A percentile compares a stretch with the other conserved stretches of the same genome.
These are phyloP conservation scores for Leuciscus idus DNA, from an alignment of 2,113 vertebrate species.

Conservation along the genomic window DNA sequence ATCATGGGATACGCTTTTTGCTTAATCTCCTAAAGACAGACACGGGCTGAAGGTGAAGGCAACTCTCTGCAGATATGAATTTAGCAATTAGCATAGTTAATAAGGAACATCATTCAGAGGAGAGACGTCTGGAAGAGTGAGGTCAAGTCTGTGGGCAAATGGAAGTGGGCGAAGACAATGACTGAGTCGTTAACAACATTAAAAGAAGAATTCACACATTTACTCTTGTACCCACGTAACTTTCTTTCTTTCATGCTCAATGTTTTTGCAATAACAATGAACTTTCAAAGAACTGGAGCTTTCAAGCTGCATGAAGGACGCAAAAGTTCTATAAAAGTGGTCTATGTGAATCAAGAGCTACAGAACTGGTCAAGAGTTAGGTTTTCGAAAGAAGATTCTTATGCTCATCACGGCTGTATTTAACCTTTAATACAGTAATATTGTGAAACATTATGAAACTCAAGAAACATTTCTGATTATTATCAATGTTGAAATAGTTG, in stretches of 20 bases:
- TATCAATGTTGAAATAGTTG: not conserved
- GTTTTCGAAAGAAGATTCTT: not conserved
- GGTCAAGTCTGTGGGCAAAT: conserved; percentile 49
- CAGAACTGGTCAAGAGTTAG: not conserved
- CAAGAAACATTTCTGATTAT: not conserved
- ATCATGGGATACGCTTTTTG: conserved; percentile 66
- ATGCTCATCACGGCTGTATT: no score
- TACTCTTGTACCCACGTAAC: no score
- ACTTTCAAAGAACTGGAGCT: not conserved
- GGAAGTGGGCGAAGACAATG: not conserved
- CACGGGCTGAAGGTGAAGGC: conserved; percentile 69
- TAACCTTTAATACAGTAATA: not conserved
- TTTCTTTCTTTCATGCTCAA: not conserved
- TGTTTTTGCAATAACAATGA: not conserved
- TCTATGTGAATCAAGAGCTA: not conserved
- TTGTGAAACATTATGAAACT: not conserved
- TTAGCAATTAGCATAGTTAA: conserved; percentile 78
- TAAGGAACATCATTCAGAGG: conserved; percentile 60
- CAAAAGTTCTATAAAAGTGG: not conserved
- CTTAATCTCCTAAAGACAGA: conserved; percentile 77
- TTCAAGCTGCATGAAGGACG: not conserved
- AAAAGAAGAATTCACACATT: not conserved
- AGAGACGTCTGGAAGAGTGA: conserved; percentile 58
- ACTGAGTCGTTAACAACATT: not conserved
- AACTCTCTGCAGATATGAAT: conserved; percentile 71